A percentile compares a stretch with the other conserved stretches of the same genome.
These are phyloP conservation scores for Catharus minimus DNA, from an alignment of 2,113 vertebrate species.

Conservation along the genomic window DNA sequence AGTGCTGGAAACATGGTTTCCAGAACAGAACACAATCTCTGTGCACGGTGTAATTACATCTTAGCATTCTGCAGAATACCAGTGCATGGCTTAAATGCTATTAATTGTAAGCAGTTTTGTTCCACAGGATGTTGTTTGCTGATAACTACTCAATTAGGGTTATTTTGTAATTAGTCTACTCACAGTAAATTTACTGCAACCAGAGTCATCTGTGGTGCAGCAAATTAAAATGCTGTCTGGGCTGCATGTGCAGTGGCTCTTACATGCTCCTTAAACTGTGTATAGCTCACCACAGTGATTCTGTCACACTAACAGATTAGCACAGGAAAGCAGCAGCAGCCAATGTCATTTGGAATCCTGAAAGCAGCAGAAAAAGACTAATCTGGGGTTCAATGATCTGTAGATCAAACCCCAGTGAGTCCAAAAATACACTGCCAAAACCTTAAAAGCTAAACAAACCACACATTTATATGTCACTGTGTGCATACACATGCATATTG, in stretches of 20 bases:
- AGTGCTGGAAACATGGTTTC: constrained; percentile 48
- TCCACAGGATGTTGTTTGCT: constrained; percentile 76
- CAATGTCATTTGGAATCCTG: not conserved
- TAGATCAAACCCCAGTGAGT: not conserved
- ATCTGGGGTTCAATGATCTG: not conserved
- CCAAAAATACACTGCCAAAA: not conserved
- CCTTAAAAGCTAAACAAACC: not conserved
- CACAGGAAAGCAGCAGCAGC: not conserved
- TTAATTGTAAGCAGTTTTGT: constrained; percentile 79
- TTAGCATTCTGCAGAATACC: constrained; percentile 65
- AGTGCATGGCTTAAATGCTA: constrained; percentile 72
- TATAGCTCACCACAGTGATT: constrained; percentile 7
- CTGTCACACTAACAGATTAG: not conserved
- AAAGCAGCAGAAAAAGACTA: not conserved
- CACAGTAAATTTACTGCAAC: constrained; percentile 78
- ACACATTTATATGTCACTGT: not conserved
- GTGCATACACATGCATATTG: too few species aligned
- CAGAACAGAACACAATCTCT: constrained; percentile 57
- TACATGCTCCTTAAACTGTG: constrained; percentile 38
- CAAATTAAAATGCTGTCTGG: constrained; percentile 60
- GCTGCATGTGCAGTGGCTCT: constrained; percentile 39
- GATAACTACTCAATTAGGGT: constrained; percentile 81
- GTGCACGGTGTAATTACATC: constrained; percentile 70
- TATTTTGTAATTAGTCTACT: constrained; percentile 84
- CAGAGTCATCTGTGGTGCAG: constrained; percentile 60